A percentile compares a stretch with the other conserved stretches of the same genome.
Conservation (phyloP, 2,888 invertebrate genomes). For the Pristionchus japonicus region DNA sequence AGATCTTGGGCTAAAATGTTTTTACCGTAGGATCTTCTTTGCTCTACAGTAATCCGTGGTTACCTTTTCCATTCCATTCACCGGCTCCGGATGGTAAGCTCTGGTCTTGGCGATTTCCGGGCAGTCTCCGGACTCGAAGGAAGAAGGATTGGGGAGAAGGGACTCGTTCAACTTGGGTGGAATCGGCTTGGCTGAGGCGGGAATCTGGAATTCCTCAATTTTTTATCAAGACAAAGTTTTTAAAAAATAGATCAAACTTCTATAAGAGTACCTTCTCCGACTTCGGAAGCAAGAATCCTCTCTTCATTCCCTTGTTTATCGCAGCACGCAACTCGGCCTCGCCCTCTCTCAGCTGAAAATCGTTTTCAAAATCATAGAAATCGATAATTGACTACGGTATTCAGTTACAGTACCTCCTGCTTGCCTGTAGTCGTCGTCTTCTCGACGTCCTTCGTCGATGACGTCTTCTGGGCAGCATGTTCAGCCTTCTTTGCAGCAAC, state of each 20-base stretch:
- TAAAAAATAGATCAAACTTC: not conserved
- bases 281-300: not conserved
- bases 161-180: not conserved
- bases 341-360: not conserved
- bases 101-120: not conserved
- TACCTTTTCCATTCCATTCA: no score
- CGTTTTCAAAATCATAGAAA: no score
- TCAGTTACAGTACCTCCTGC: no score
- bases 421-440: no score
- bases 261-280: not conserved
- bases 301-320: not conserved
- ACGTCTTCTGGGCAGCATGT: no score
- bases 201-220: not conserved
- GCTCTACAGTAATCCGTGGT: no score
- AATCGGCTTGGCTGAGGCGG: not conserved
- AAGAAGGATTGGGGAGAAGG: not conserved
- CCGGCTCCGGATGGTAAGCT: no score
- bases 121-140: not conserved
- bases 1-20: no score
- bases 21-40: no score
- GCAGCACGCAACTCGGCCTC: not conserved
- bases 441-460: no score
- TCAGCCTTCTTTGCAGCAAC: no score
- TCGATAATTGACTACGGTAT: no score
- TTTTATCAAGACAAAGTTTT: not conserved